Evolutionary conservation across 2,113 vertebrate genomes (phyloP).

Genomic region (Pionites leucogaster): DNA sequence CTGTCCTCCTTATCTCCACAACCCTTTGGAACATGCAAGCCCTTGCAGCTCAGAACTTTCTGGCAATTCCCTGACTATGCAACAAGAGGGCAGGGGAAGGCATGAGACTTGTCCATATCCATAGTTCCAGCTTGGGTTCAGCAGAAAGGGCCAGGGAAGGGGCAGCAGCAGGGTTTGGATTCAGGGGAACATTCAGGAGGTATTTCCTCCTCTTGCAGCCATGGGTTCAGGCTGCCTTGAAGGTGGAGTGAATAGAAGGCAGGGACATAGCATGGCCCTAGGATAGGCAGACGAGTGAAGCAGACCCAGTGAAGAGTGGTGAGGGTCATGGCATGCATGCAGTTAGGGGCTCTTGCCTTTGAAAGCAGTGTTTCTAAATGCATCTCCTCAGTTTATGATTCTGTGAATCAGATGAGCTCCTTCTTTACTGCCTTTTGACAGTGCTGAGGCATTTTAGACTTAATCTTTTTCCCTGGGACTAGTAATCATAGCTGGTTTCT

Average conservation of each 20-base stretch:
- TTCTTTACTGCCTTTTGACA: background rate
- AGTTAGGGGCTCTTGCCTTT: background rate
- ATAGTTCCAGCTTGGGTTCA: background rate
- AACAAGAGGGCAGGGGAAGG: background rate
- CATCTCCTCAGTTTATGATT: background rate
- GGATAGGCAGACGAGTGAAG: fast-evolving
- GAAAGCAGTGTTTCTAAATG: background rate
- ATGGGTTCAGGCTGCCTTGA: background rate
- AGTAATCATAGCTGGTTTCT: background rate
- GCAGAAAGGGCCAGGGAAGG: background rate
- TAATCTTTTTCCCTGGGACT: background rate
- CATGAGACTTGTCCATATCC: fast-evolving
- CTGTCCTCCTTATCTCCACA: background rate
- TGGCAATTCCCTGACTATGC: fast-evolving
- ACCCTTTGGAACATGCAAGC: background rate
- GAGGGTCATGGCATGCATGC: background rate
- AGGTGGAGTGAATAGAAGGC: background rate
- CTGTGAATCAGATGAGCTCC: background rate
- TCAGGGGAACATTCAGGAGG: background rate
- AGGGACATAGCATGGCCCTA: background rate
- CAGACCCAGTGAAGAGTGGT: background rate
- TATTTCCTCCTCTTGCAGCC: background rate
- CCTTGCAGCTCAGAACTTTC: background rate
- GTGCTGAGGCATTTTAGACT: background rate
- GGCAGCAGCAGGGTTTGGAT: background rate